Evolutionary conservation across 1,140 invertebrate species (phyloP).

Genomic region (Pseudomyrmex concolor): DNA sequence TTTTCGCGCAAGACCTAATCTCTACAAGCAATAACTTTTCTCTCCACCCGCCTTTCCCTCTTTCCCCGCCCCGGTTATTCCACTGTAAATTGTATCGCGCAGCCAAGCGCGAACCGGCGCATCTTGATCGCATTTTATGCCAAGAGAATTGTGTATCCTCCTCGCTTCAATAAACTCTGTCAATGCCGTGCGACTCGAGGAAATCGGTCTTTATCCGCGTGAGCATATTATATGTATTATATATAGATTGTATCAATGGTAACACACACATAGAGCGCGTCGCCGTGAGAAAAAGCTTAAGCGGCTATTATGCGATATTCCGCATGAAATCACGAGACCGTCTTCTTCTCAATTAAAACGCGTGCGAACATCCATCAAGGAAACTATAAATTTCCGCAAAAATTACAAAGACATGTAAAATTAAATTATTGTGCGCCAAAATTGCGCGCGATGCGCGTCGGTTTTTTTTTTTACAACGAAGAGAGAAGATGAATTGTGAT

Average conservation of each 20-base stretch:
- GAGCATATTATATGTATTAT: background rate
- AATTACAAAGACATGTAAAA: too few species aligned
- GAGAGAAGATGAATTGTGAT: too few species aligned
- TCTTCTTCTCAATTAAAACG: background rate
- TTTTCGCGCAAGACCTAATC: background rate
- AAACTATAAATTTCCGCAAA: too few species aligned
- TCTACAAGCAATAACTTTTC: background rate
- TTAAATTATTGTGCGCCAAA: too few species aligned
- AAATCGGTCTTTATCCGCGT: background rate
- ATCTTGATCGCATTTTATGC: background rate
- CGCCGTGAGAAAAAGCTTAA: background rate
- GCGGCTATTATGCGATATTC: background rate
- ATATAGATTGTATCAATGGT: too few species aligned
- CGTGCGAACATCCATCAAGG: too few species aligned
- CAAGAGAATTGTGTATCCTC: slow-evolving; percentile 7
- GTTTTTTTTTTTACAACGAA: too few species aligned
- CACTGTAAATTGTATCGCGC: background rate
- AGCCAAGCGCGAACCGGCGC: background rate
- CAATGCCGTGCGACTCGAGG: background rate
- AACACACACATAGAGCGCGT: background rate
- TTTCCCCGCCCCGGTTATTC: background rate
- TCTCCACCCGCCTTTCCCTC: background rate
- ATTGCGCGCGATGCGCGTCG: too few species aligned
- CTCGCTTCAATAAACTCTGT: slow-evolving; percentile 3
- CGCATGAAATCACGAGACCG: background rate